Conservation (phyloP, 2,888 invertebrate species). For the Zaprionus bogoriensis region DNA sequence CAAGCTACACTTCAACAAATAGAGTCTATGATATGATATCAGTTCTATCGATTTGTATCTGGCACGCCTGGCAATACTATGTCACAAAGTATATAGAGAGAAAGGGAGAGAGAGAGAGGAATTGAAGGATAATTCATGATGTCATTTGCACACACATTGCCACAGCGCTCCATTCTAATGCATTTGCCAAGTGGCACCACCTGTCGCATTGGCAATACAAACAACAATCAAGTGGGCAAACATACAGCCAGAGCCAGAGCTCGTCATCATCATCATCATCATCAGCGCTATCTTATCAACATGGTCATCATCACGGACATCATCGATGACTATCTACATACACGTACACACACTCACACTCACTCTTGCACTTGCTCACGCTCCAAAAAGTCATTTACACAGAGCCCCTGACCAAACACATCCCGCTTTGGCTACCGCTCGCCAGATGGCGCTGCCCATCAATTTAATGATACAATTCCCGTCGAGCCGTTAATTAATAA, state of each 20-base stretch:
- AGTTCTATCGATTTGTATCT: no score
- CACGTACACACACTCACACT: conserved; percentile 27
- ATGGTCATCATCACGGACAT: conserved; percentile 13
- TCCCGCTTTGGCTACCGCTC: no score
- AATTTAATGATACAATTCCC: conserved; percentile 50
- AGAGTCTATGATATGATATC: no score
- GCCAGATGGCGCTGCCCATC: conserved; percentile 55
- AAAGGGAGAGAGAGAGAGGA: no score
- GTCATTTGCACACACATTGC: conserved; percentile 14
- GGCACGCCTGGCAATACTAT: no score
- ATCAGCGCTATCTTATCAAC: conserved; percentile 26
- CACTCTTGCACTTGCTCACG: background rate
- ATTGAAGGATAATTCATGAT: no score
- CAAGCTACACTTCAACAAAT: no score
- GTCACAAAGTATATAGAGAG: no score
- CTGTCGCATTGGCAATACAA: conserved; percentile 42
- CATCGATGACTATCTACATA: conserved; percentile 28
- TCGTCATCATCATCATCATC: conserved; percentile 18
- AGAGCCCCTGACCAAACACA: background rate
- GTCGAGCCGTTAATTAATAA: conserved; percentile 58
- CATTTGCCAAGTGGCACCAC: conserved; percentile 46
- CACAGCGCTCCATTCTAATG: conserved; percentile 14
- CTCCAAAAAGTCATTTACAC: no score
- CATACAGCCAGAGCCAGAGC: conserved; percentile 23
- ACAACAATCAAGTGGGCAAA: conserved; percentile 41